Conservation (phyloP, 2,888 invertebrate genomes). For the Trachelus tabidus region DNA sequence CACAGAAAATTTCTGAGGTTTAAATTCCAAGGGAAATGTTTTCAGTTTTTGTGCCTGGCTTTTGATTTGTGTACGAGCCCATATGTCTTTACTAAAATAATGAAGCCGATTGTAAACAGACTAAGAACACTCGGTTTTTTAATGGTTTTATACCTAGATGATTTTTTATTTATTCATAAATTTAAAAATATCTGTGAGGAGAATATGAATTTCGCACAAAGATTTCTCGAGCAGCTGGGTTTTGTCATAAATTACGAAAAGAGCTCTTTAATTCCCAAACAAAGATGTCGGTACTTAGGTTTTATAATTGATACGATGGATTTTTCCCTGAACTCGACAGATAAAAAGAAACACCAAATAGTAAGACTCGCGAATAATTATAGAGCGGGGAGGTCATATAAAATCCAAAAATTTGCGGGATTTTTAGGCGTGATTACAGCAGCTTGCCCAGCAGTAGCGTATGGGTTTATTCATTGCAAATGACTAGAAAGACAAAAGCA, state of each 20-base stretch:
- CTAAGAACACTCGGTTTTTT: conserved; percentile 15
- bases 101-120: conserved; percentile 29
- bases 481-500: conserved; percentile 30
- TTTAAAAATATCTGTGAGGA: conserved; percentile 9
- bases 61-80: conserved; percentile 31
- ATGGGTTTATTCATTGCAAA: conserved; percentile 21
- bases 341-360: conserved; percentile 27
- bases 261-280: conserved; percentile 15
- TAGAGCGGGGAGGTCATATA: conserved; percentile 13
- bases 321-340: conserved; percentile 20
- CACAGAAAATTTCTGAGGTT: conserved; percentile 29
- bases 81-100: conserved; percentile 27
- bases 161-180: conserved; percentile 26
- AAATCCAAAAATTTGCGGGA: conserved; percentile 26
- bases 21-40: conserved; percentile 23
- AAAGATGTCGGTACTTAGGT: conserved; percentile 24
- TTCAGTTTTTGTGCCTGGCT: conserved; percentile 31
- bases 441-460: neutral
- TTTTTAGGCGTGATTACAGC: conserved; percentile 72
- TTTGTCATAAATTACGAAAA: conserved; percentile 32
- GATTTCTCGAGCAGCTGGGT: conserved; percentile 23
- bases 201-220: conserved; percentile 16
- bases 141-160: conserved; percentile 29
- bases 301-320: conserved; percentile 26
- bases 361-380: conserved; percentile 12